phyloP scores from a whole-genome alignment of 2,888 invertebrate genomes.

The Reticulitermes lucifugus region DNA sequence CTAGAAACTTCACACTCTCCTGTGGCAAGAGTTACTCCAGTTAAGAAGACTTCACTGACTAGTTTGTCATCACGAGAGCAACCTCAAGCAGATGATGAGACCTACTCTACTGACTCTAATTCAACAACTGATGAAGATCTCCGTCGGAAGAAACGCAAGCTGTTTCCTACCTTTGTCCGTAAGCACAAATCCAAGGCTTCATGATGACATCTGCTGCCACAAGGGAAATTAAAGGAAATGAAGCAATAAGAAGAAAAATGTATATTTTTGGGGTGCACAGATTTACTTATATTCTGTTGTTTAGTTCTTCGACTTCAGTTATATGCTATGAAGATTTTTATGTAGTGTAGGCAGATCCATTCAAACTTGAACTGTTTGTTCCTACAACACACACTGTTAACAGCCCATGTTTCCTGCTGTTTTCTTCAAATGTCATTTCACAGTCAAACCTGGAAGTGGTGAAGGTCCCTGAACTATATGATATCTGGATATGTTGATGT shows the following conservation, averaged over 20 bases:
- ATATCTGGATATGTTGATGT: not conserved
- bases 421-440: not conserved
- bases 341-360: not conserved
- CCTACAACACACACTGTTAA: not conserved
- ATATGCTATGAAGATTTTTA: not conserved
- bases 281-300: constrained; percentile 23
- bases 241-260: constrained; percentile 25
- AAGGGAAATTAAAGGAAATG: not conserved
- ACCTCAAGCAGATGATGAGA: constrained; percentile 72
- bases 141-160: constrained; percentile 53
- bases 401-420: not conserved
- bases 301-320: not conserved
- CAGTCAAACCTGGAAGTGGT: not conserved
- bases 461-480: not conserved
- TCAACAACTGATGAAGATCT: constrained; percentile 64
- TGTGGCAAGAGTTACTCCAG: constrained; percentile 32
- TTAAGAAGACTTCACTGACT: constrained; percentile 35
- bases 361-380: not conserved
- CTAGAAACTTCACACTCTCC: constrained; percentile 58
- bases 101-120: constrained; percentile 75
- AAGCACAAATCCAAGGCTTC: constrained; percentile 48
- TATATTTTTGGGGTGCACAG: constrained; percentile 35
- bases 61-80: constrained; percentile 31
- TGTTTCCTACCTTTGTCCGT: constrained; percentile 50
- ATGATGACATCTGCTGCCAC: constrained; percentile 42